A percentile compares a stretch with the other conserved stretches of the same genome.
These are phyloP conservation scores for Himalopsyche kuldschensis DNA, from an alignment of 2,888 invertebrate genomes.

Conservation along the genomic window DNA sequence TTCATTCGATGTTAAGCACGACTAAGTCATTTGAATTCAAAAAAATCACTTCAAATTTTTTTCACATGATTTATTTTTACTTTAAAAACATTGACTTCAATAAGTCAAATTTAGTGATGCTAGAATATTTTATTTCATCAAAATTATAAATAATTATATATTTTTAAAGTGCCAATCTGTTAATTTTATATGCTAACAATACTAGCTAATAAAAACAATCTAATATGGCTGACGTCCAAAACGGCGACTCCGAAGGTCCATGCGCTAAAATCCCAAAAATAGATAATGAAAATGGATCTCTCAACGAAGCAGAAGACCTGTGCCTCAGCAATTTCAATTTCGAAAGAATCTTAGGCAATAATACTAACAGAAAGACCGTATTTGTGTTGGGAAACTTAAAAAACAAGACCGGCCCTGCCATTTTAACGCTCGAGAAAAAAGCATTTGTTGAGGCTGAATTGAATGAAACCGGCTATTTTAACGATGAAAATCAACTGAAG, in stretches of 20 bases:
- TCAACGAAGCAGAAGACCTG: not conserved
- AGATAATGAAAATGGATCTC: not conserved
- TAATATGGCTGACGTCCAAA: not conserved
- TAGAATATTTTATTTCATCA: no score
- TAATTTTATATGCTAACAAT: not conserved
- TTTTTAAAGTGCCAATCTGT: no score
- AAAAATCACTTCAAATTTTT: no score
- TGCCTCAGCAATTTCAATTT: slow-evolving; percentile 60
- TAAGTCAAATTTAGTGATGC: no score
- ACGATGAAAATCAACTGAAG: slow-evolving; percentile 60
- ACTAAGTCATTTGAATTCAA: no score
- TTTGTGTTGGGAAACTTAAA: slow-evolving; percentile 71
- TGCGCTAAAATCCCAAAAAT: not conserved
- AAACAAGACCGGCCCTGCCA: slow-evolving; percentile 64
- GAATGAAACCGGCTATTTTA: slow-evolving; percentile 62
- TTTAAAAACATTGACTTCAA: no score
- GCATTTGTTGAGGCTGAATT: slow-evolving; percentile 72
- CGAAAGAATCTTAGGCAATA: slow-evolving; percentile 70
- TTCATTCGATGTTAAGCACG: no score
- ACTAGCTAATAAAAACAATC: not conserved
- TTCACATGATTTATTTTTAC: no score
- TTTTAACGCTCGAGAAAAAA: slow-evolving; percentile 80
- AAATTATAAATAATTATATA: no score
- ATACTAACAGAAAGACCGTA: slow-evolving; percentile 71
- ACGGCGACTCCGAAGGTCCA: not conserved